Conservation (phyloP, 2,797 vertebrate species). For the Neomorphus geoffroyi region DNA sequence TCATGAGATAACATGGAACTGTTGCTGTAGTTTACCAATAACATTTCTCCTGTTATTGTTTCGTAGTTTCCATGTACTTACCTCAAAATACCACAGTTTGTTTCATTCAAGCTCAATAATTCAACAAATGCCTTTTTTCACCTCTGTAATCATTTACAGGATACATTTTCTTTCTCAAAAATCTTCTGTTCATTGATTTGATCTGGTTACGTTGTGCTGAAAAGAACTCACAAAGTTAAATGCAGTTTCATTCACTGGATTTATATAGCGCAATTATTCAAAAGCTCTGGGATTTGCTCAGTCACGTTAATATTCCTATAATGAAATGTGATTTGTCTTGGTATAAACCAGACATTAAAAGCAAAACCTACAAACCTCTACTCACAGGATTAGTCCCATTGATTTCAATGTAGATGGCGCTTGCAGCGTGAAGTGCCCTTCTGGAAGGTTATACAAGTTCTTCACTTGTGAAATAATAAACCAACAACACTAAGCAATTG, state of each 20-base stretch:
- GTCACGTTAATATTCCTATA: not conserved
- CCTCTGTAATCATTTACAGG: not conserved
- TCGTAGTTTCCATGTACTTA: not conserved
- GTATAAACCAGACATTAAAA: conserved; percentile 3
- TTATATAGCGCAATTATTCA: not conserved
- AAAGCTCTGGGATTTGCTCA: not conserved
- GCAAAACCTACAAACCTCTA: not conserved
- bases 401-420: not conserved
- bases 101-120: not conserved
- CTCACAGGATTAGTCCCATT: not conserved
- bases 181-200: not conserved
- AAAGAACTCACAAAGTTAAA: conserved; percentile 3
- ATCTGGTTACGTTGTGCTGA: not conserved
- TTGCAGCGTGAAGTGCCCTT: not conserved
- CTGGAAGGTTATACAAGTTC: not conserved
- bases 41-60: not conserved
- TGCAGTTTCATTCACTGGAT: not conserved
- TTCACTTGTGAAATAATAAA: not conserved
- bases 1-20: not conserved
- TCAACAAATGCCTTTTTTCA: not conserved
- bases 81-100: not conserved
- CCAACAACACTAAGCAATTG: not conserved
- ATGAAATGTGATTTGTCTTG: conserved; percentile 21
- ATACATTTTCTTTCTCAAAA: not conserved
- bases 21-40: not conserved